Evolutionary conservation across 2,888 invertebrate genomes (phyloP).

Genomic region (Julus scanicus): DNA sequence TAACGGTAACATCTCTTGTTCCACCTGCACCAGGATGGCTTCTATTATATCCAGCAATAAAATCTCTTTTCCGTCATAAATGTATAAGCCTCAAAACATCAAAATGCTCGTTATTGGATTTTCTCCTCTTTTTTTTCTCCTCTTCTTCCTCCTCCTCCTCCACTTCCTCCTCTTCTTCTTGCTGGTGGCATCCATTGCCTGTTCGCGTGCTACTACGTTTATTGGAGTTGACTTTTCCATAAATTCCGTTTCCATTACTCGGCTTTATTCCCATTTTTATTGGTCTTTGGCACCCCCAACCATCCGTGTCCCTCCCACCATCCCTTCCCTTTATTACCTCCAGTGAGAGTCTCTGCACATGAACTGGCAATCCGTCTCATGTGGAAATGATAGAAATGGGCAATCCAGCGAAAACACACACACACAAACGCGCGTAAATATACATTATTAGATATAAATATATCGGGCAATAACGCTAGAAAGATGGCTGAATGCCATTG

Average conservation of each 20-base stretch:
- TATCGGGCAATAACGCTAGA: not conserved
- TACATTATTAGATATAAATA: conserved; percentile 38
- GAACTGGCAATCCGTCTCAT: not conserved
- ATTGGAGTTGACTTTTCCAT: conserved; percentile 59
- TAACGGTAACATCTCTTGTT: not conserved
- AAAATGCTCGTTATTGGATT: conserved; percentile 59
- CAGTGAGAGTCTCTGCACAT: not conserved
- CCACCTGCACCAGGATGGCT: conserved; percentile 34
- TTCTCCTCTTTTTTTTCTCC: conserved; percentile 44
- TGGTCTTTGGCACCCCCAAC: conserved; percentile 47
- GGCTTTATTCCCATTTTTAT: conserved; percentile 50
- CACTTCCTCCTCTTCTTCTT: not conserved
- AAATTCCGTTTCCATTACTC: conserved; percentile 58
- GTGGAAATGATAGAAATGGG: conserved; percentile 29
- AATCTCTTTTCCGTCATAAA: conserved; percentile 58
- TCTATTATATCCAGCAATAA: conserved; percentile 55
- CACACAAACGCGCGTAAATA: not conserved
- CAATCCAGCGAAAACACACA: not conserved
- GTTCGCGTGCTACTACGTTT: conserved; percentile 56
- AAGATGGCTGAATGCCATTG: not conserved
- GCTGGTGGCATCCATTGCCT: conserved; percentile 38
- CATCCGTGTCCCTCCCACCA: conserved; percentile 41
- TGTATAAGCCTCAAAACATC: conserved; percentile 59
- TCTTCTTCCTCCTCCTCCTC: not conserved
- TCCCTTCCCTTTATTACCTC: conserved; percentile 53